Percentiles rank a stretch among this genome's conserved stretches.
phyloP scores from a whole-genome alignment of 2,113 vertebrate species.

The Clupea harengus region DNA sequence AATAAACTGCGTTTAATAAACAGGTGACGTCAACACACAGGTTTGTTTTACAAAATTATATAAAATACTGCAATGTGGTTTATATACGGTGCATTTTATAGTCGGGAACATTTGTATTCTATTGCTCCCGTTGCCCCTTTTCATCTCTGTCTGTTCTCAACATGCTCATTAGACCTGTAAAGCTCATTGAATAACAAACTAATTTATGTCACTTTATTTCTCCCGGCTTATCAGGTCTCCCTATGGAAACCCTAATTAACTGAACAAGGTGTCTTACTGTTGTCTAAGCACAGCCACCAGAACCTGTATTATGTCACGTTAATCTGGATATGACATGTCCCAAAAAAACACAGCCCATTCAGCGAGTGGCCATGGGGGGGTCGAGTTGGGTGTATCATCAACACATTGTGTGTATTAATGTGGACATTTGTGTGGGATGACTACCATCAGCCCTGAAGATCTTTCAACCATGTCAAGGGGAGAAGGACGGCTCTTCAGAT shows the following conservation, averaged over 20 bases:
- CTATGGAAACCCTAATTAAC: constrained; percentile 39
- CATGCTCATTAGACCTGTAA: constrained; percentile 13
- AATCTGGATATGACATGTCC: constrained; percentile 3
- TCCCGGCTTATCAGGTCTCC: constrained; percentile 33
- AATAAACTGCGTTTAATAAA: too few relatives aligned
- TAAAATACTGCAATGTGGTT: too few relatives aligned
- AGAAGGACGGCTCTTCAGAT: background rate
- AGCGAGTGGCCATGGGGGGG: background rate
- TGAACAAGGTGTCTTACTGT: constrained; percentile 29
- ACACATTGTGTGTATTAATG: too few relatives aligned
- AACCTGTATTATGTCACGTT: constrained; percentile 22
- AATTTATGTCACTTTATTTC: constrained; percentile 23
- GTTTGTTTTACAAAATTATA: too few relatives aligned
- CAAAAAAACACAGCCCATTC: background rate
- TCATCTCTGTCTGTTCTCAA: background rate
- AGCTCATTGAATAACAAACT: constrained; percentile 25
- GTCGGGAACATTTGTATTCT: background rate
- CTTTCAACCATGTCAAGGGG: background rate
- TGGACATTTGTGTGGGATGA: too few relatives aligned
- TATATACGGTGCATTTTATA: too few relatives aligned
- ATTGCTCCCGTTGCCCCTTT: background rate
- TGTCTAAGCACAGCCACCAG: constrained; percentile 36
- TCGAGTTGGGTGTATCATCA: background rate
- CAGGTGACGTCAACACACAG: too few relatives aligned
- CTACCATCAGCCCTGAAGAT: background rate